These are phyloP conservation scores for Bombyx huttoni DNA, from an alignment of 2,888 invertebrate species.

Conservation along the genomic window DNA sequence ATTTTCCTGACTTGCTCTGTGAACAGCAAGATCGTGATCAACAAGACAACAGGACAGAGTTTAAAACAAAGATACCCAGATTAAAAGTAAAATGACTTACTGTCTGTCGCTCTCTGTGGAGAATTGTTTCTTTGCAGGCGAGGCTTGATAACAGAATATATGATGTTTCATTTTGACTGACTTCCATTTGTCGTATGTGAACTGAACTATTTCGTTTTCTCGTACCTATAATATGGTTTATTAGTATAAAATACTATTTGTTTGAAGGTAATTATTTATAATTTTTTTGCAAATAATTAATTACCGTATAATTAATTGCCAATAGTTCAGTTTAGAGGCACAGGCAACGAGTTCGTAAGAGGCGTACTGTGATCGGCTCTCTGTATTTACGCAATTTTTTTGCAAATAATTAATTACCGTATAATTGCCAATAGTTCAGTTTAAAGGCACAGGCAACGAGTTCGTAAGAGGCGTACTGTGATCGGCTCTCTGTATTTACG, in stretches of 20 bases:
- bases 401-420: not conserved
- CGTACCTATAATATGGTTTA: constrained; percentile 70
- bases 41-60: not conserved
- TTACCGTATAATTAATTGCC: not conserved
- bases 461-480: too few species aligned
- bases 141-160: constrained; percentile 90
- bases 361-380: too few species aligned
- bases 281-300: too few species aligned
- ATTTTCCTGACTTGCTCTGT: constrained; percentile 68
- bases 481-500: too few species aligned
- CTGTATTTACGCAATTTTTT: too few species aligned
- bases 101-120: constrained; percentile 81
- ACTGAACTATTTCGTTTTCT: constrained; percentile 86
- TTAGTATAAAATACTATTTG: not conserved
- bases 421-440: not conserved
- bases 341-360: too few species aligned
- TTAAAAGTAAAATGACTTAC: constrained; percentile 31
- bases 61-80: not conserved
- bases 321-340: too few species aligned
- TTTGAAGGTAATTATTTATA: too few species aligned
- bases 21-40: constrained; percentile 26
- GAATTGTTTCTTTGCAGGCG: constrained; percentile 86
- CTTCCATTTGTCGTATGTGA: constrained; percentile 87
- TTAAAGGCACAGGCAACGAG: too few species aligned
- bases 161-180: constrained; percentile 90